Base-by-base conservation (phyloP, 1,140 invertebrate species). In the Apis dorsata region DNA sequence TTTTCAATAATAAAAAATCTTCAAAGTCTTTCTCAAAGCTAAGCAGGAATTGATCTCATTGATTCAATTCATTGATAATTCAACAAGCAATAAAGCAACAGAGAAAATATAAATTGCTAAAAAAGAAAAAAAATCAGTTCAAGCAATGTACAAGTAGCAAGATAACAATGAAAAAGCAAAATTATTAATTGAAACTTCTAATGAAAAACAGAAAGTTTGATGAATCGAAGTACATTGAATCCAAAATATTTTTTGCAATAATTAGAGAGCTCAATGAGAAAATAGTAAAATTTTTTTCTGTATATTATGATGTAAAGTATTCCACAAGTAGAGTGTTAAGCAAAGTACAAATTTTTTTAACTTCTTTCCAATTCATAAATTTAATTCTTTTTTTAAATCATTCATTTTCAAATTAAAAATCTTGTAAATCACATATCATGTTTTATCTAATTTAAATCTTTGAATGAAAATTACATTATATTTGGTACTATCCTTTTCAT, bases 1-100 rank as follows among this genome's bases (percentile, higher is more conserved):
- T 68, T 11, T 55, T 12, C 55, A 0, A 55, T 11, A 17, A 66
- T 44, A 55, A 73, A n/a, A 34, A 11, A 55, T 55, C 51, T 44
- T 66, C 12, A 28, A 44, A 1, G 19, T 11, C 11, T n/a, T 44
- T 10, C 19, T 44, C 65, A 68, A 24, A 15, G 11, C n/a, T 21
- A 17, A 34, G 34, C 28, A 7, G 5, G 8, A 9, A 53, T 55
- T 34, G 34, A 66, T 2, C 1, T n/a, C 24, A 7, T 63, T 70
- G 12, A 21, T 15, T 70, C 24, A 17, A 9, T 71, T 28, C 15
- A 10, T 24, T 71, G 10, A 55, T 65, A 57, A 59, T 66, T 51
- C 2, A 75, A 12, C 34, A 82, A 82, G 80, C 63, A 55, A 24
- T 2, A 19, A 69, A 77, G 63, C 63, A 5, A 1, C 34, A 68